A percentile compares a stretch with the other conserved stretches of the same genome.
These are phyloP conservation scores for Apostichopus japonicus DNA, from an alignment of 35 echinoderm and acorn worm genomes.

Conservation along the genomic window DNA sequence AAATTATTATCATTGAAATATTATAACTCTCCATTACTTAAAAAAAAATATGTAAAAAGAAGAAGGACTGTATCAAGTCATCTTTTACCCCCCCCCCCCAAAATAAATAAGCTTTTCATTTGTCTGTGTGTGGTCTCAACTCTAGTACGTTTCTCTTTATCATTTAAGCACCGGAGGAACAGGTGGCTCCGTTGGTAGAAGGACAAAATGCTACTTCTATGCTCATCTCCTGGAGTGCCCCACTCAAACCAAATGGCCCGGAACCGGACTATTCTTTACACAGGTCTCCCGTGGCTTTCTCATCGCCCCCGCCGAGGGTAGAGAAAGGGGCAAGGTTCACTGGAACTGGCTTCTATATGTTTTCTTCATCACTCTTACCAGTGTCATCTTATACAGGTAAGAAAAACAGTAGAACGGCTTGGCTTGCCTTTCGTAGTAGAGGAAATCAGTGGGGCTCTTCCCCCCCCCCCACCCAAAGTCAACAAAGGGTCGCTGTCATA, in stretches of 20 bases:
- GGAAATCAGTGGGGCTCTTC: background rate
- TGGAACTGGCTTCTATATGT: slow-evolving; percentile 86
- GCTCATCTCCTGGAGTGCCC: slow-evolving; percentile 77
- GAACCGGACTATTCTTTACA: slow-evolving; percentile 80
- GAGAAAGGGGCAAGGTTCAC: slow-evolving; percentile 92
- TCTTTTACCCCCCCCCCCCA: no score
- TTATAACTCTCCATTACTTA: no score
- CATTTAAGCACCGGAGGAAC: slow-evolving; percentile 69
- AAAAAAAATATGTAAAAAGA: no score
- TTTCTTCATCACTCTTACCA: slow-evolving; percentile 70
- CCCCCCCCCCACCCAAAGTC: background rate
- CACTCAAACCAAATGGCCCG: slow-evolving; percentile 85
- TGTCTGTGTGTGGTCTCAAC: no score
- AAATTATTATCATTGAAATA: no score
- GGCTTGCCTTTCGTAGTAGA: background rate
- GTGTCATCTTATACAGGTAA: slow-evolving; percentile 91
- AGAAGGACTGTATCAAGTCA: no score
- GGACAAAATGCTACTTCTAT: slow-evolving; percentile 86
- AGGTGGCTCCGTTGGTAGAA: slow-evolving; percentile 73
- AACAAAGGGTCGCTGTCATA: no score
- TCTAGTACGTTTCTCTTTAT: no score
- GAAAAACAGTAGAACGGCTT: background rate
- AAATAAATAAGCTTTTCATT: no score
- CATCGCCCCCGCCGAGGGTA: slow-evolving; percentile 72
- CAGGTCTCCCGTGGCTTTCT: slow-evolving; percentile 69